Evolutionary conservation across 2,113 vertebrate species (phyloP).

Genomic region (Sturnira hondurensis): DNA sequence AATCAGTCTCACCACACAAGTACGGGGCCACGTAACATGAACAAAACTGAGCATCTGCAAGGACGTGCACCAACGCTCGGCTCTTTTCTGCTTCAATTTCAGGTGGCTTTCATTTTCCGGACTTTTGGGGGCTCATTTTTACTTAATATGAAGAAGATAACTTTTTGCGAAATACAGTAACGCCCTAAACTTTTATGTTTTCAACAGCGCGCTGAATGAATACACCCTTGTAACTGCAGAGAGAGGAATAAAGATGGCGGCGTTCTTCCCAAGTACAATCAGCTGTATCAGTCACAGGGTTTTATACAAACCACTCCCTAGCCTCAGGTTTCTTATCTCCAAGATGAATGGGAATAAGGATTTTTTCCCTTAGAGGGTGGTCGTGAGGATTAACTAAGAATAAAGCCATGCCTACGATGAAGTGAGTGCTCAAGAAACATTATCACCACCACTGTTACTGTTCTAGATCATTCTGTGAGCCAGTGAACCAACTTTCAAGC

Average conservation of each 20-base stretch:
- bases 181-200: not conserved
- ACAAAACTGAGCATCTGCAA: not conserved
- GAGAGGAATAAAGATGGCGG: not conserved
- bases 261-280: not conserved
- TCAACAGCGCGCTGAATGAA: not conserved
- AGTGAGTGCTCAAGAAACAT: not conserved
- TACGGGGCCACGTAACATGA: rapidly evolving
- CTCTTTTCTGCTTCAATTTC: not conserved
- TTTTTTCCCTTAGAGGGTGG: rapidly evolving
- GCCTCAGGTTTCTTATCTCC: not conserved
- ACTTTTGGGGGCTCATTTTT: not conserved
- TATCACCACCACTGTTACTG: not conserved
- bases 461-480: not conserved
- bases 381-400: not conserved
- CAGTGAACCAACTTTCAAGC: not conserved
- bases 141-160: not conserved
- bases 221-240: not conserved
- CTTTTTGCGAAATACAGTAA: not conserved
- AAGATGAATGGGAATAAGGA: not conserved
- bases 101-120: not conserved
- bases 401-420: not conserved
- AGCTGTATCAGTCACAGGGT: not conserved
- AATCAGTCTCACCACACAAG: not conserved
- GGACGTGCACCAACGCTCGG: not conserved
- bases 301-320: not conserved